Conservation (phyloP, 2,797 vertebrate genomes). For the Myiothlypis chrysogaster region DNA sequence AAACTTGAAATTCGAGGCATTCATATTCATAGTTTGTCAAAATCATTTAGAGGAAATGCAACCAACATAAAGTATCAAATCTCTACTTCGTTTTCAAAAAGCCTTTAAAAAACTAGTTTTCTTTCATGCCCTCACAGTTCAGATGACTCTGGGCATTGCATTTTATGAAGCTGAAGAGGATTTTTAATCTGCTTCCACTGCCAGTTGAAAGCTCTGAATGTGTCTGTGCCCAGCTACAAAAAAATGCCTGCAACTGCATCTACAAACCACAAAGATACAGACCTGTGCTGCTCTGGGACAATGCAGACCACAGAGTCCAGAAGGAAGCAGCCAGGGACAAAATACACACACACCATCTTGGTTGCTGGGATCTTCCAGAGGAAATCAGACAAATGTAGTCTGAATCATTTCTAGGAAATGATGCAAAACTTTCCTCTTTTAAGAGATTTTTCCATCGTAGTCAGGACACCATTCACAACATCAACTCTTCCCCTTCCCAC, state of each 20-base stretch:
- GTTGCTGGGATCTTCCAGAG: slow-evolving; percentile 1
- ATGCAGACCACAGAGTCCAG: neutral
- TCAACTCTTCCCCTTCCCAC: neutral
- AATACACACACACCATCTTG: neutral
- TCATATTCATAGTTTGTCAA: neutral
- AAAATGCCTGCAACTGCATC: neutral
- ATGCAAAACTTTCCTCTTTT: neutral
- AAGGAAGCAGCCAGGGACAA: slow-evolving; percentile 2
- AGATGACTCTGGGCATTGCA: neutral
- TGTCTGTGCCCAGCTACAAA: neutral
- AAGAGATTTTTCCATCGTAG: neutral
- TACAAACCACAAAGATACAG: neutral
- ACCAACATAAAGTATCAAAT: neutral
- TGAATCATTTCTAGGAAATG: slow-evolving; percentile 9
- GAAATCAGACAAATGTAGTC: neutral
- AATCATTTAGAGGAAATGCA: neutral
- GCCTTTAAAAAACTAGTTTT: neutral
- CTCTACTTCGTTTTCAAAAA: neutral
- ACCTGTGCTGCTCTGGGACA: neutral
- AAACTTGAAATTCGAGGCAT: neutral
- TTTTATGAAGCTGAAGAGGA: neutral
- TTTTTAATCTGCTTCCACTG: neutral
- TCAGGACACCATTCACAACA: neutral
- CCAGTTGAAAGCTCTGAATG: neutral
- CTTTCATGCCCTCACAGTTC: neutral